These are phyloP conservation scores for Acrossocheilus wenchowensis DNA, from an alignment of 2,797 vertebrate genomes.

Conservation along the genomic window DNA sequence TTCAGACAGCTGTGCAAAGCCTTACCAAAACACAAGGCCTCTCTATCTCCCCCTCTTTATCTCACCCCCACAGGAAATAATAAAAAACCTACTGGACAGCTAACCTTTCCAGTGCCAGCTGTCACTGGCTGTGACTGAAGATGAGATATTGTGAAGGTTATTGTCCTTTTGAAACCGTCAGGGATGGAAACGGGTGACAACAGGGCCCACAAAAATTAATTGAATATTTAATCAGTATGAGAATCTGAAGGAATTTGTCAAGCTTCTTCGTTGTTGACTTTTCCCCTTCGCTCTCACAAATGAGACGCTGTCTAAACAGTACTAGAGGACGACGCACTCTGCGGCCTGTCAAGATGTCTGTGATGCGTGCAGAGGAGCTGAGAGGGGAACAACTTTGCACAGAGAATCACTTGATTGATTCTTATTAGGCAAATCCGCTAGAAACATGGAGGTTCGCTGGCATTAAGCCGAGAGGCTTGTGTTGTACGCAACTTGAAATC, in stretches of 20 bases:
- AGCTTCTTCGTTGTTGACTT: slow-evolving; percentile 47
- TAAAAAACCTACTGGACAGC: slow-evolving; percentile 37
- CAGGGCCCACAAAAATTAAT: slow-evolving; percentile 39
- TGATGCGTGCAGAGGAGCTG: slow-evolving; percentile 30
- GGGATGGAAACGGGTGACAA: slow-evolving; percentile 14
- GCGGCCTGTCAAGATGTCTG: slow-evolving; percentile 39
- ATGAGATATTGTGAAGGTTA: slow-evolving; percentile 49
- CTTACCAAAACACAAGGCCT: slow-evolving; percentile 42
- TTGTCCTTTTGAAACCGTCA: slow-evolving; percentile 47
- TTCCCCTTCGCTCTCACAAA: slow-evolving; percentile 43
- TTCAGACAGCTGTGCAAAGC: slow-evolving; percentile 33
- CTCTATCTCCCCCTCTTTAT: slow-evolving; percentile 47
- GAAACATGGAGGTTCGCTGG: slow-evolving; percentile 51
- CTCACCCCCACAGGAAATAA: slow-evolving; percentile 48
- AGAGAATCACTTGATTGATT: slow-evolving; percentile 58
- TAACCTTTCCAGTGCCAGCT: slow-evolving; percentile 52
- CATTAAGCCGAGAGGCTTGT: slow-evolving; percentile 47
- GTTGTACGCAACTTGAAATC: slow-evolving; percentile 30
- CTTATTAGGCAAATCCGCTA: slow-evolving; percentile 59
- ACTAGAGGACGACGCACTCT: slow-evolving; percentile 37
- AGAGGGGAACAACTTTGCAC: slow-evolving; percentile 42
- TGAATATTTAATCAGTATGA: slow-evolving; percentile 56
- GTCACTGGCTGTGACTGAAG: slow-evolving; percentile 48
- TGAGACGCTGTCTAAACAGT: slow-evolving; percentile 49
- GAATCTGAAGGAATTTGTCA: slow-evolving; percentile 45